Percentiles rank a stretch among this genome's conserved stretches.
phyloP scores from a whole-genome alignment of 2,888 invertebrate genomes.

The Odontocerum albicorne region DNA sequence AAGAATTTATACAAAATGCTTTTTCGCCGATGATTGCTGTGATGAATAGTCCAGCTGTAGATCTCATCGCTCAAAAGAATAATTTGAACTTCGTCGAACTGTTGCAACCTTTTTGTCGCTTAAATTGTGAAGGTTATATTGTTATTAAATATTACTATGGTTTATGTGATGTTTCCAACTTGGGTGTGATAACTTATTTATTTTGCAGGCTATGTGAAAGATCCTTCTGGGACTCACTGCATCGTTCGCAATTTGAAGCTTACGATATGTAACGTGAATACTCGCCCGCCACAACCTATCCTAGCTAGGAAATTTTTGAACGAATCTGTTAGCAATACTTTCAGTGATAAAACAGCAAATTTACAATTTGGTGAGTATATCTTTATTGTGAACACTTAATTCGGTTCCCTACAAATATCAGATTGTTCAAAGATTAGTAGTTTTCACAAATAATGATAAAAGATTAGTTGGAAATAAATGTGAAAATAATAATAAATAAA shows the following conservation, averaged over 20 bases:
- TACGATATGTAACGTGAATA: constrained; percentile 78
- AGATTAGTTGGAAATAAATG: no score
- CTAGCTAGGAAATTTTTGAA: constrained; percentile 83
- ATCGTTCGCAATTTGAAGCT: constrained; percentile 76
- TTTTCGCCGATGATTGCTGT: constrained; percentile 91
- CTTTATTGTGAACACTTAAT: no score
- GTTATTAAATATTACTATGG: background rate
- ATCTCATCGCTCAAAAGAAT: constrained; percentile 84
- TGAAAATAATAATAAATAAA: no score
- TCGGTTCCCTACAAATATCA: no score
- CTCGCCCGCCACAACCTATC: constrained; percentile 78
- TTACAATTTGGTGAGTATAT: constrained; percentile 56
- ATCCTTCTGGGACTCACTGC: constrained; percentile 75
- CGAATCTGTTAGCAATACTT: constrained; percentile 71
- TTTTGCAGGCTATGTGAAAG: constrained; percentile 78
- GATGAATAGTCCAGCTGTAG: constrained; percentile 79
- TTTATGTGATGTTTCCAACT: constrained; percentile 1
- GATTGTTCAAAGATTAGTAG: no score
- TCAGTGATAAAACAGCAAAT: constrained; percentile 57
- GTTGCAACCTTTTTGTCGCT: constrained; percentile 83
- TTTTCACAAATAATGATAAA: no score
- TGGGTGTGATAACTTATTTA: background rate
- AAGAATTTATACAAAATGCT: constrained; percentile 86
- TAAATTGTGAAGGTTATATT: constrained; percentile 69
- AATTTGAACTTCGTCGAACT: constrained; percentile 89